Evolutionary conservation across 2,113 vertebrate species (phyloP).

Genomic region (Dinomys branickii): DNA sequence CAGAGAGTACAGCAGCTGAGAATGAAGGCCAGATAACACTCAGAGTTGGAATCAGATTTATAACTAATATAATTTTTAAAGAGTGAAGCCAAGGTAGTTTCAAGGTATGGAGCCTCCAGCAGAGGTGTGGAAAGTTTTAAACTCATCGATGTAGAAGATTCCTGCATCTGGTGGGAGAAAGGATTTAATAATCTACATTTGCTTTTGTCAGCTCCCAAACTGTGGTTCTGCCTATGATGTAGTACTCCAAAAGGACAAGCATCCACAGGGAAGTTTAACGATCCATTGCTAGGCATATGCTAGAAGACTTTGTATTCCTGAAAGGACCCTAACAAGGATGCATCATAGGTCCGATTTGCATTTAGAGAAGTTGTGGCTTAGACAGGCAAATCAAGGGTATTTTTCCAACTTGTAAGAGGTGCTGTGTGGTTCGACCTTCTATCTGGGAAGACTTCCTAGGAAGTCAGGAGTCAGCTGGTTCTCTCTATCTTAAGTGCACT

Average conservation of each 20-base stretch:
- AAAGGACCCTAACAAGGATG: not conserved
- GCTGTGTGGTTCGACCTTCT: not conserved
- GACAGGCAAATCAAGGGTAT: not conserved
- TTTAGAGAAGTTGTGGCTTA: not conserved
- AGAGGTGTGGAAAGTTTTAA: not conserved
- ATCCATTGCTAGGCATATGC: no score
- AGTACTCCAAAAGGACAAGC: not conserved
- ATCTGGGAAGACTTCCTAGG: not conserved
- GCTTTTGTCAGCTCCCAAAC: not conserved
- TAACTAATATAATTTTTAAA: not conserved
- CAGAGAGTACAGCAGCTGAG: constrained; percentile 25
- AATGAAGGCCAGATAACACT: constrained; percentile 26
- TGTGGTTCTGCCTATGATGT: not conserved
- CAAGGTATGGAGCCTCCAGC: not conserved
- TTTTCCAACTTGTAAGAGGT: not conserved
- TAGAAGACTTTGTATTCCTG: not conserved
- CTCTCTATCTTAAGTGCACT: not conserved
- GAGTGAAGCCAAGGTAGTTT: not conserved
- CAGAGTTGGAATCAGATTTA: not conserved
- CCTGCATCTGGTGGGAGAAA: not conserved
- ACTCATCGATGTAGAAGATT: not conserved
- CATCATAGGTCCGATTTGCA: not conserved
- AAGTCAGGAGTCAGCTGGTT: not conserved
- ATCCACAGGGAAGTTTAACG: accelerated
- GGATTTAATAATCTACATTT: not conserved